Evolutionary conservation across 2,888 invertebrate species (phyloP), one percentile per base, ranked within the genome.

Genomic region (Drosophila melanosoma): DNA sequence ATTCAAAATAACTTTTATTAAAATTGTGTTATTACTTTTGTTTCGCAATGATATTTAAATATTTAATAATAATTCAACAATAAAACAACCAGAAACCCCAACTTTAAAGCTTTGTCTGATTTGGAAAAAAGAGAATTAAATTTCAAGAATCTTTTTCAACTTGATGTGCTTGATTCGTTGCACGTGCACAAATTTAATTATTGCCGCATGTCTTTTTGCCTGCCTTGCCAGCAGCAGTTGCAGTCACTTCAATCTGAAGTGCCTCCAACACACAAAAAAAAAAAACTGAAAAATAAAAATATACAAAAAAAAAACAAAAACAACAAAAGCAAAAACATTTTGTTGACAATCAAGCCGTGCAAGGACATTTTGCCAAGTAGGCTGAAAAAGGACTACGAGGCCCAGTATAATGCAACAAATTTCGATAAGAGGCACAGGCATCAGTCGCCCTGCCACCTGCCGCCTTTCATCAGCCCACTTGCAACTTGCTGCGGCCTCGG

Each of bases 351-450:
- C 85, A 84, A 89, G 89, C 64, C 71, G 69, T 69, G 57, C 87
- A 85, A 85, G 85, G 85, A 84, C 85, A 77, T 74, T 66, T 45
- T 63, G 23, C 56, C 69, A 48, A 81, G 79, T 76, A 74, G 76
- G 57, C 81, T 65, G 69, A 61, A 76, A 71, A 54, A 53, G 56
- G 36, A 57, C 35, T 45, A 3, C 45, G 65, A 42, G 17, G 42
- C 65, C 69, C 58, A 83, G 82, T 72, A 89, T 85, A 89, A 89
- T 85, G 87, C 77, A 89, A 89, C 89, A 89, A 85, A 89, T 85
- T 85, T 85, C 84, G 87, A 85, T 85, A 89, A 84, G 79, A 69
- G 81, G 45, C 68, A 61, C 64, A 76, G 20, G 52, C 66, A 58
- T 53, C 63, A 56, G 64, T 42, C 70, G 61, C 40, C 78, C 32